Conservation (phyloP, 64 coral and sea anemone genomes). For the Porites australiensis region DNA sequence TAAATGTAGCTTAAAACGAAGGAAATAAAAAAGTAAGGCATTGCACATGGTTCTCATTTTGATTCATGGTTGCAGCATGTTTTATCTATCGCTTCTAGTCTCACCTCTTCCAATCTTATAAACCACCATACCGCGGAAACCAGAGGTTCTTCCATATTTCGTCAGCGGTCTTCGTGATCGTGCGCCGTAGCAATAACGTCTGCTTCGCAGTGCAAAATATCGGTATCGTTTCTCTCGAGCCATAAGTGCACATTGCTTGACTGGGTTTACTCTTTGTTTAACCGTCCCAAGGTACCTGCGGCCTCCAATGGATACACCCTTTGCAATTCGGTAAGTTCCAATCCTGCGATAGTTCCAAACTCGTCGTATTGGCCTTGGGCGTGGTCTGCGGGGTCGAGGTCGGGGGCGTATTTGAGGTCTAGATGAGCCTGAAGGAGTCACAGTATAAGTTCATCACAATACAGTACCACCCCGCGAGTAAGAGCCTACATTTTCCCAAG, state of each 20-base stretch:
- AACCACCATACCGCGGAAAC: background rate
- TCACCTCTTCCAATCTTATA: conserved; percentile 47
- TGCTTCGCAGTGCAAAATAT: conserved; percentile 22
- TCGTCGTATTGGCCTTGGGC: background rate
- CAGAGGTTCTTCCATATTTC: conserved; percentile 6
- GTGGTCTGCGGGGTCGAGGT: conserved; percentile 4
- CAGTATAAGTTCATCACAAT: no score
- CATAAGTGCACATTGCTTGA: conserved; percentile 22
- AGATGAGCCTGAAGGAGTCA: background rate
- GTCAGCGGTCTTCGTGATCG: background rate
- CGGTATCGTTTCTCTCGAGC: conserved; percentile 25
- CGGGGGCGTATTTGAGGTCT: background rate
- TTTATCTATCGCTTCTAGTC: background rate
- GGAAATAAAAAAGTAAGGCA: no score
- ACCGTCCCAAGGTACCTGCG: conserved; percentile 11
- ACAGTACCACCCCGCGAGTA: no score
- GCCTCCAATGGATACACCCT: background rate
- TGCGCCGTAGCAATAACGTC: conserved; percentile 16
- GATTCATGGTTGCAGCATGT: no score
- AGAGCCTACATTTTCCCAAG: no score
- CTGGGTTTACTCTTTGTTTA: background rate
- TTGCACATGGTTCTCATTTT: no score
- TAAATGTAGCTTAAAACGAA: background rate
- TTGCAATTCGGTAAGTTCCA: background rate
- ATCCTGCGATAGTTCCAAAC: conserved; percentile 47